Conservation (phyloP, 1,140 invertebrate species). For the Drosophila sp. region DNA sequence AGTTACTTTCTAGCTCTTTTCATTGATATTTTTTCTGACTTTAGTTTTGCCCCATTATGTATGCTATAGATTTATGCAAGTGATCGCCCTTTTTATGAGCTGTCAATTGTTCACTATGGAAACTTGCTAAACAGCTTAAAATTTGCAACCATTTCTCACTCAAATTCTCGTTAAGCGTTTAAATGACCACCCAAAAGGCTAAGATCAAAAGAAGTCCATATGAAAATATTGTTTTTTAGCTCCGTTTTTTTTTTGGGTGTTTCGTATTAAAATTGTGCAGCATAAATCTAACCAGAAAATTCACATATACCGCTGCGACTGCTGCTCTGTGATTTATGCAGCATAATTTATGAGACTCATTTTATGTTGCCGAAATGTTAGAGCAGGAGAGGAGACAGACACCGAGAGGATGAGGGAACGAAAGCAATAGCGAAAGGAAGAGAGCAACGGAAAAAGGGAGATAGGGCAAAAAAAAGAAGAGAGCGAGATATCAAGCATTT, state of each 20-base stretch:
- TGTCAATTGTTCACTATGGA: no score
- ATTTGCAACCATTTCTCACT: no score
- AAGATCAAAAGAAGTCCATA: constrained; percentile 1
- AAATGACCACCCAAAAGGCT: neutral
- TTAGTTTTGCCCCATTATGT: no score
- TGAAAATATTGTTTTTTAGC: constrained; percentile 6
- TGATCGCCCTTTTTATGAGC: no score
- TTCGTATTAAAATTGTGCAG: constrained; percentile 3
- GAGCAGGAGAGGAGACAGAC: neutral
- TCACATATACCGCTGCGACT: constrained; percentile 9
- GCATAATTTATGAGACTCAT: constrained; percentile 68
- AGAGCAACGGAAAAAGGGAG: constrained; percentile 5
- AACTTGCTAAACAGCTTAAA: neutral
- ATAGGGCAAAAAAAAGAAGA: neutral
- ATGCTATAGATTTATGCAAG: no score
- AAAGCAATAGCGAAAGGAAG: constrained; percentile 13
- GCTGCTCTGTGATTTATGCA: constrained; percentile 64
- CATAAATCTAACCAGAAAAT: constrained; percentile 12
- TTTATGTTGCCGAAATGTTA: constrained; percentile 35
- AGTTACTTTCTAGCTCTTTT: no score
- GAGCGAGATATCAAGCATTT: constrained; percentile 36
- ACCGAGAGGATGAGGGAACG: constrained; percentile 5
- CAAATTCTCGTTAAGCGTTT: neutral
- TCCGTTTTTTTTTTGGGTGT: neutral
- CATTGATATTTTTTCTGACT: no score